A percentile compares a stretch with the other conserved stretches of the same genome.
These are phyloP conservation scores for Drosophila fungiperda DNA, from an alignment of 2,888 invertebrate species.

Conservation along the genomic window DNA sequence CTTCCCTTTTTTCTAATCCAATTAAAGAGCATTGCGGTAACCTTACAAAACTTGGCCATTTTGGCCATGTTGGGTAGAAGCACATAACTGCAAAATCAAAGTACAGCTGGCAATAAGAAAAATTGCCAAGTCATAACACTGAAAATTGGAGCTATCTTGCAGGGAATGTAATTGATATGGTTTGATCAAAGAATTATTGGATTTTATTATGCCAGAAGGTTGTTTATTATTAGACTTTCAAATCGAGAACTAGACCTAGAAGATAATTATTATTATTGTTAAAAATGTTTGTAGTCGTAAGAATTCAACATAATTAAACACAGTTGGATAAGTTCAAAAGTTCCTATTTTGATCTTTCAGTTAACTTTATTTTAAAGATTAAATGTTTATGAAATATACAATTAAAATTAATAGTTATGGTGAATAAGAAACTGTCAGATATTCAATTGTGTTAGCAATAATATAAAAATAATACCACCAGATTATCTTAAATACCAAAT, in stretches of 20 bases:
- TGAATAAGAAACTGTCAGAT: not conserved
- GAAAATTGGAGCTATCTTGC: constrained; percentile 6
- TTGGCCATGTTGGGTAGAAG: constrained; percentile 27
- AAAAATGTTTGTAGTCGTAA: not conserved
- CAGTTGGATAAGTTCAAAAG: not conserved
- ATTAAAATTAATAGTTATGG: not conserved
- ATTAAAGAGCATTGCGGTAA: constrained; percentile 66
- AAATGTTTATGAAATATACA: not conserved
- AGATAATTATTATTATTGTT: not conserved
- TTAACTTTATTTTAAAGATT: not conserved
- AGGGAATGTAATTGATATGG: constrained; percentile 20
- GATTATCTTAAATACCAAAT: constrained; percentile 2
- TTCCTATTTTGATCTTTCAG: not conserved
- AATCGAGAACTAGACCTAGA: not conserved
- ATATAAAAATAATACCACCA: not conserved
- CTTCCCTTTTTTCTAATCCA: constrained; percentile 64
- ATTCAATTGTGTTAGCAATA: not conserved
- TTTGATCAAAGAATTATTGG: constrained; percentile 11
- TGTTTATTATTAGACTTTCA: not conserved
- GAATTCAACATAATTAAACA: not conserved
- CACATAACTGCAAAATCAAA: constrained; percentile 61
- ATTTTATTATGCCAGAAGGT: constrained; percentile 2
- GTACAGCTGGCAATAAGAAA: constrained; percentile 26
- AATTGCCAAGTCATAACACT: constrained; percentile 18
- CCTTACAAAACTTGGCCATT: constrained; percentile 51